These are phyloP conservation scores for Centropyge bicolor DNA, from an alignment of 2,797 vertebrate species.

Conservation along the genomic window DNA sequence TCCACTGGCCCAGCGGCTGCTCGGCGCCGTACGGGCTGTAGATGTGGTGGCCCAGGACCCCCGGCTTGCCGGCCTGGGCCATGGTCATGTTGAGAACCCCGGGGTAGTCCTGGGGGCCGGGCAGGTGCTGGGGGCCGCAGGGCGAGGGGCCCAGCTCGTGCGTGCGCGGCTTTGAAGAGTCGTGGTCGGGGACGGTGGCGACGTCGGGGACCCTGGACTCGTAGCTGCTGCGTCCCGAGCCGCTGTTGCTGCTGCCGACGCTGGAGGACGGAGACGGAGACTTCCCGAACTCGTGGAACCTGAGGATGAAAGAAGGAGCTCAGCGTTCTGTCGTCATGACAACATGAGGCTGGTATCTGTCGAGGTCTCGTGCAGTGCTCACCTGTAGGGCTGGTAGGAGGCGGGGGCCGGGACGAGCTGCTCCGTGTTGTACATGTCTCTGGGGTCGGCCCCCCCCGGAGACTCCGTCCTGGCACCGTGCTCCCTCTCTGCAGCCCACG, in stretches of 20 bases:
- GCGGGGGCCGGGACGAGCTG: slow-evolving; percentile 86
- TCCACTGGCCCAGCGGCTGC: slow-evolving; percentile 90
- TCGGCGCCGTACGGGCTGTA: slow-evolving; percentile 87
- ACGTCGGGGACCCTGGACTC: slow-evolving; percentile 86
- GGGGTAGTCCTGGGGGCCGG: slow-evolving; percentile 86
- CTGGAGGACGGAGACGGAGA: slow-evolving; percentile 85
- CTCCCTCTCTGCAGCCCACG: slow-evolving; percentile 85
- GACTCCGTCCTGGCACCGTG: slow-evolving; percentile 77
- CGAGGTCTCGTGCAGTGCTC: slow-evolving; percentile 7
- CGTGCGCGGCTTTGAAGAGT: slow-evolving; percentile 72
- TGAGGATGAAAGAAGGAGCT: slow-evolving; percentile 46
- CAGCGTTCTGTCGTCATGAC: background rate
- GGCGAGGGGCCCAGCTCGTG: slow-evolving; percentile 68
- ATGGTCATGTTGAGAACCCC: slow-evolving; percentile 87
- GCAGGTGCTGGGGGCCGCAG: slow-evolving; percentile 76
- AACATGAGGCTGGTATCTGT: background rate
- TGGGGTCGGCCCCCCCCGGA: slow-evolving; percentile 71
- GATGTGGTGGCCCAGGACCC: slow-evolving; percentile 85
- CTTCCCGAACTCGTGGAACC: slow-evolving; percentile 87
- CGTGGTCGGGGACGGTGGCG: slow-evolving; percentile 82
- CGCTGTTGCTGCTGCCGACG: slow-evolving; percentile 66
- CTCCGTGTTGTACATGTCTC: slow-evolving; percentile 85
- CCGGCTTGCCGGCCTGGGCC: slow-evolving; percentile 84
- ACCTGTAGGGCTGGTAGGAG: slow-evolving; percentile 89
- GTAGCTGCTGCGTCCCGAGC: slow-evolving; percentile 73